These are phyloP conservation scores for Drosophila phalerata DNA, from an alignment of 2,888 invertebrate species.

Conservation along the genomic window DNA sequence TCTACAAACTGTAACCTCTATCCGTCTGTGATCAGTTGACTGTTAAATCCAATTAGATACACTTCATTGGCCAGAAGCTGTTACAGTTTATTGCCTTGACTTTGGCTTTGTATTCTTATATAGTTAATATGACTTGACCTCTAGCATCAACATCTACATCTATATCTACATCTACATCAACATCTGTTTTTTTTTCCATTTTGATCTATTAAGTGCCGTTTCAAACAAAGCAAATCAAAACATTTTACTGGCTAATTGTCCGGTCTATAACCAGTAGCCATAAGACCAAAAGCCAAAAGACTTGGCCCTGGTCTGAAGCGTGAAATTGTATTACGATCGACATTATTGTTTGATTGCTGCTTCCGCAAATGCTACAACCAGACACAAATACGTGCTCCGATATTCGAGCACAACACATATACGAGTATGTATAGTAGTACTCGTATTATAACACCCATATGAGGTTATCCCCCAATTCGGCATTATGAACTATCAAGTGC, in stretches of 20 bases:
- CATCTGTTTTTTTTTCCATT: conserved; percentile 33
- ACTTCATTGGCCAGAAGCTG: conserved; percentile 50
- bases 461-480: conserved; percentile 60
- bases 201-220: conserved; percentile 55
- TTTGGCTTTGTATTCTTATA: conserved; percentile 52
- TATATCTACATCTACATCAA: conserved; percentile 14
- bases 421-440: background rate
- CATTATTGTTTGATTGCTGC: conserved; percentile 50
- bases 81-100: conserved; percentile 63
- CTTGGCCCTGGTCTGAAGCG: conserved; percentile 62
- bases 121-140: conserved; percentile 44
- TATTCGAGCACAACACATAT: conserved; percentile 28
- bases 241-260: conserved; percentile 59
- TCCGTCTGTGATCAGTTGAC: conserved; percentile 14
- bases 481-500: conserved; percentile 61
- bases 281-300: conserved; percentile 36
- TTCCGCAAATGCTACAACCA: conserved; percentile 55
- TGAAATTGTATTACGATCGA: conserved; percentile 65
- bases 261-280: conserved; percentile 53
- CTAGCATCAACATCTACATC: conserved; percentile 24
- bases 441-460: conserved; percentile 54
- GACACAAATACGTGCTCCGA: conserved; percentile 50
- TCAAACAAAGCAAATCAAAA: conserved; percentile 63
- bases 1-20: conserved; percentile 3
- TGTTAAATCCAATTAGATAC: conserved; percentile 59